A percentile compares a stretch with the other conserved stretches of the same genome.
Conservation (phyloP, 2,113 vertebrate species). For the Megaptera novaeangliae region DNA sequence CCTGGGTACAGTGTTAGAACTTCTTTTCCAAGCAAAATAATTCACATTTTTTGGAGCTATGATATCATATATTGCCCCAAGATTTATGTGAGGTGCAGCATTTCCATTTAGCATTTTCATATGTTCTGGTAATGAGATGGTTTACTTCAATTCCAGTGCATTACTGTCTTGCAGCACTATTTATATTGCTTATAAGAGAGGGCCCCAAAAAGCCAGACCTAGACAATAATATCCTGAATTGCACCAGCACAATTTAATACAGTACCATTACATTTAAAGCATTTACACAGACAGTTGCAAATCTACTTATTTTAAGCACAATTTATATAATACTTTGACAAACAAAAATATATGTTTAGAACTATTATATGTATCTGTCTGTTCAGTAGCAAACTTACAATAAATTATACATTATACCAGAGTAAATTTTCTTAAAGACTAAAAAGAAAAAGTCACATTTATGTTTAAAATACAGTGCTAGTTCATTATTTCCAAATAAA, state of each 20-base stretch:
- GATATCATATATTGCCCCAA: background rate
- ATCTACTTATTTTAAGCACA: conserved; percentile 76
- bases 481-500: conserved; percentile 78
- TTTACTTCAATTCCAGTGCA: conserved; percentile 72
- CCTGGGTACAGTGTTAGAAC: background rate
- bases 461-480: conserved; percentile 68
- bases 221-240: conserved; percentile 78
- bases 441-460: conserved; percentile 65
- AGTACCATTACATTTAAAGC: conserved; percentile 77
- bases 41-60: background rate
- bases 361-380: conserved; percentile 81
- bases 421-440: conserved; percentile 65
- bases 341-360: conserved; percentile 90
- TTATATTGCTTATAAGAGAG: conserved; percentile 80
- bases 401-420: conserved; percentile 72
- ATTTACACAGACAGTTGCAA: conserved; percentile 70
- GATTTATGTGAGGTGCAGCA: background rate
- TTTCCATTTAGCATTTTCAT: background rate
- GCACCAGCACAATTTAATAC: conserved; percentile 80
- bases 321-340: conserved; percentile 83
- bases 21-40: background rate
- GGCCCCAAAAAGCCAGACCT: conserved; percentile 74
- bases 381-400: conserved; percentile 78
- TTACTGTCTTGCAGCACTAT: conserved; percentile 77
- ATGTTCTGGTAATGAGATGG: background rate